Evolutionary conservation across 2,113 vertebrate genomes (phyloP), one percentile per base, ranked within the genome.

Genomic region (Lagopus muta): DNA sequence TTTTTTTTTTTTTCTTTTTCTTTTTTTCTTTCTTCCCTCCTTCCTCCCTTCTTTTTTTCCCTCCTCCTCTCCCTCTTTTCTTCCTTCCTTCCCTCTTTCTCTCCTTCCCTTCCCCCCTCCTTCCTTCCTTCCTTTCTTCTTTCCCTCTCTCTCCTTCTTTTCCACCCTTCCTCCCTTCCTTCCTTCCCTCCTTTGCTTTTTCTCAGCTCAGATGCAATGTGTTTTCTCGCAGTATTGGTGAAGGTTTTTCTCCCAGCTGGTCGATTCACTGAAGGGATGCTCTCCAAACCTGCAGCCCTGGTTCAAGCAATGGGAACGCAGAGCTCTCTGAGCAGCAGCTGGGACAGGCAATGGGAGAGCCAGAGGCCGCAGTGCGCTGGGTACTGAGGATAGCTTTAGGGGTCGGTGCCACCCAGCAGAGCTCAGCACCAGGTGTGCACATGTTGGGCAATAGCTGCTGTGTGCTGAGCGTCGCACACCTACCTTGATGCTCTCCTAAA

Each of bases 381-480:
- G 47, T 66, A 0, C 30, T 42, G 5, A 2, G 11, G 43, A 2
- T 27, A 11, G 25, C 43, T 62, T 65, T 11, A 60, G 55, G 54
- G 24, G 47, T 2, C 38, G 30, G 77, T 50, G 88, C 32, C 81
- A 19, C 52, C 58, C 72, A 18, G 20, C 11, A 4, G 3, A 54
- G 40, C 36, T n/a, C 66, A 72, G 70, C 57, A 3, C 25, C 50
- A 11, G 75, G 32, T 20, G 71, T 40, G 2, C 42, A 43, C 42
- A 43, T 21, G 42, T 43, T 54, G 0, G 10, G 50, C 8, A 3
- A 4, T 0, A 54, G 38, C 76, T n/a, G 75, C 62, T 10, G 54
- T 2, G 12, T 0, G 0, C 12, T 0, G 11, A 71, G 55, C 2
- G 3, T 3, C 19, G 3, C 3, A 0, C 30, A 24, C 64, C 52